Evolutionary conservation across 2,888 invertebrate genomes (phyloP), one percentile per base, ranked within the genome.

Genomic region (Helleia helle): DNA sequence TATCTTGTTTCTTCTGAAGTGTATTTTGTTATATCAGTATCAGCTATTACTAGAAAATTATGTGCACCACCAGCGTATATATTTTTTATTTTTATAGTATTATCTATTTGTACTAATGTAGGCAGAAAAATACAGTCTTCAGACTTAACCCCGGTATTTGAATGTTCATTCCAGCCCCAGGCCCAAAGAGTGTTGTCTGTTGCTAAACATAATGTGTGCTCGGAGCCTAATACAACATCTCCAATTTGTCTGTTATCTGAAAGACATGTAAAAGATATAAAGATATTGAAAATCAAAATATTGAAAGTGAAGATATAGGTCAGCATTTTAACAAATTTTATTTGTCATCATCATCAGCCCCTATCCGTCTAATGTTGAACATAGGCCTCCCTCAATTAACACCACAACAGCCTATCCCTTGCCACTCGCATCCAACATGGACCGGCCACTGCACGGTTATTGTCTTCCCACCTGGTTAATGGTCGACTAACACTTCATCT

Each of bases 81-180:
- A 48, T 69, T 63, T 29, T 55, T 65, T 29, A 79, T 66, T 42
- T 48, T 52, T 37, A 55, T 15, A 2, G 41, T 17, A 5, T 34
- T 44, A 31, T 66, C 56, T 17, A 79, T 44, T 27, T 63, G 59
- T 25, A 84, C 67, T 51, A 63, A 46, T 11, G 71, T 73, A 12
- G 84, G 84, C 30, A 47, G 44, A 43, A 58, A 59, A 11, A 83
- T 65, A 40, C 58, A 56, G 11, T 70, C 62, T 26, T 56, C 62
- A n/a, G 53, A 47, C n/a, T 52, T 52, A 17, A 88, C 90, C 40
- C 94, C 95, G 57, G 94, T 94, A 65, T 92, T 94, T 26, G 92
- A 93, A 74, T 95, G 95, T 60, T 95, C 95, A 71, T 95, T 95
- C 95, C 95, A 95, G 1, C 95, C 95, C 94, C 95, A 95, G 12